Percentiles rank a stretch among this genome's conserved stretches.
Evolutionary conservation across 1,140 invertebrate species (phyloP).

Genomic region (Teleopsis dalmanni): DNA sequence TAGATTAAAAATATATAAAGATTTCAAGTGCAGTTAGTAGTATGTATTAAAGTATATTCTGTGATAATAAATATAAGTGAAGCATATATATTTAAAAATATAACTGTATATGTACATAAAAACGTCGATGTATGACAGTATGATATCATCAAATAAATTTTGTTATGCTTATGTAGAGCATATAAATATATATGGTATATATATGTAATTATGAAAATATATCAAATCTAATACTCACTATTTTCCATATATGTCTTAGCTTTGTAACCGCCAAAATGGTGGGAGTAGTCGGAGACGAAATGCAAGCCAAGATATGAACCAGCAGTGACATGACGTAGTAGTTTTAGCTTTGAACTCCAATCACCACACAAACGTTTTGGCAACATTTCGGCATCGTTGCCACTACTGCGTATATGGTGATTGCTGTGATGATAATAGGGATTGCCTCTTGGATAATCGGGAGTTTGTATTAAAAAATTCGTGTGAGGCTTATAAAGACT

Average conservation of each 20-base stretch:
- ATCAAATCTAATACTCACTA: slow-evolving; percentile 48
- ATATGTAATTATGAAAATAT: neutral
- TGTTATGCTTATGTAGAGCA: too few relatives aligned
- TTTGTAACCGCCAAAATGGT: slow-evolving; percentile 62
- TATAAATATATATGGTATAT: neutral
- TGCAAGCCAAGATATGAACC: slow-evolving; percentile 51
- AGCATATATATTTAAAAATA: neutral
- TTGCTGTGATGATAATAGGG: slow-evolving; percentile 10
- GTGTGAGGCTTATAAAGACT: slow-evolving; percentile 19
- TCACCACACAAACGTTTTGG: slow-evolving; percentile 59
- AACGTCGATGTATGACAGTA: neutral
- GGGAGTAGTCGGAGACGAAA: slow-evolving; percentile 64
- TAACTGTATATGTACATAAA: neutral
- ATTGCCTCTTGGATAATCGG: slow-evolving; percentile 32
- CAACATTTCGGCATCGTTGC: slow-evolving; percentile 13
- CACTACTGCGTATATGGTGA: neutral
- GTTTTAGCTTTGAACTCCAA: slow-evolving; percentile 63
- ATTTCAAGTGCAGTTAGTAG: too few relatives aligned
- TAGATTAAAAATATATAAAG: too few relatives aligned
- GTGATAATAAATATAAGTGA: neutral
- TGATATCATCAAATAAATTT: too few relatives aligned
- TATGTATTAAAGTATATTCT: neutral
- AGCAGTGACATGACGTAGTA: slow-evolving; percentile 55
- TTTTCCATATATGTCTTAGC: slow-evolving; percentile 58
- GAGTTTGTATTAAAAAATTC: slow-evolving; percentile 35